Base-by-base conservation (phyloP, 2,888 invertebrate species). In the Acleris sparsana region DNA sequence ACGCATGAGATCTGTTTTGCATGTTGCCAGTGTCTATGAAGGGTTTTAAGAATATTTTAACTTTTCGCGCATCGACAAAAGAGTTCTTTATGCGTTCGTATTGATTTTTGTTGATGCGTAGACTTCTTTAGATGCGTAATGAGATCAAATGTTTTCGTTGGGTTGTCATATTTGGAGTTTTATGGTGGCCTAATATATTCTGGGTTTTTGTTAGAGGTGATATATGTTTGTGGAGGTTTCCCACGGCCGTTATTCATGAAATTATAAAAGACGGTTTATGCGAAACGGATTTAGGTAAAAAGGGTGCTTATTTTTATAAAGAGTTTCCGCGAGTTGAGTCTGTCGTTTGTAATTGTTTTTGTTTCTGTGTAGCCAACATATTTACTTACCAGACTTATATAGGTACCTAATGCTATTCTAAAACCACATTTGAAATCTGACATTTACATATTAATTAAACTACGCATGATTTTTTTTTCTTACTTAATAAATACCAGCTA, bases 81-180 rank as follows among this genome's bases (percentile, higher is more conserved):
- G 72, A 61, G 69, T 64, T 68, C 73, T 74, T 73, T 73, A 73
- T 71, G 57, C 60, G 59, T 59, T 48, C 63, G 70, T 81, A 82
- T 85, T 81, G 82, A 86, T 88, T 85, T 80, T 82, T 77, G 77
- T 77, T 75, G 78, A 79, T 80, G 80, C 80, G 77, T 77, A 71
- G 74, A 74, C 70, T 68, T 72, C 71, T 80, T 73, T 84, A 84
- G 88, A 87, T 88, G 77, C 80, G 81, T 92, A 92, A 92, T 92
- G 89, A 86, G 88, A 87, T 91, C 83, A 89, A 90, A 92, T 92
- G 87, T 92, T 92, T 90, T 91, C 83, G 85, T 82, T 85, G 62
- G 71, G 81, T 78, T 89, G 91, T 89, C 91, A 89, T 83, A 86
- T 87, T 86, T 86, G 73, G 77, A 83, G 77, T 83, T 87, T 79